These are phyloP conservation scores for Oreochromis tanganicae DNA, from an alignment of 2,113 vertebrate species.

Conservation along the genomic window DNA sequence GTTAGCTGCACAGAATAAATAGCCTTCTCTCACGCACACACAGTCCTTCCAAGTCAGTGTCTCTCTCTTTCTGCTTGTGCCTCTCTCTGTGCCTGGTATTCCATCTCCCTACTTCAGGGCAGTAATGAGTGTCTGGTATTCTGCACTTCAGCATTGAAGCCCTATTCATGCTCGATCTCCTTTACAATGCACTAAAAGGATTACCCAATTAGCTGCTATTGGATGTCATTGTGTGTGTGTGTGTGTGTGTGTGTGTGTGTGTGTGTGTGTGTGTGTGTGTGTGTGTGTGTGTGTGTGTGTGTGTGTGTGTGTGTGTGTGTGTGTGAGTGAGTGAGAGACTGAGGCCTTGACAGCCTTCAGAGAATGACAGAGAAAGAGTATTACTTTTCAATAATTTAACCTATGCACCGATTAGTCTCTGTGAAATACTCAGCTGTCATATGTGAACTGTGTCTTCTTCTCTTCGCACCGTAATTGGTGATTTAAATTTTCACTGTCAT, in stretches of 20 bases:
- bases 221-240: constrained; percentile 30
- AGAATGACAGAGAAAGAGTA: constrained; percentile 20
- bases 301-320: no score
- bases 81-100: constrained; percentile 46
- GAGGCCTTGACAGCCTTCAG: background rate
- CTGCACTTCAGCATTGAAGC: constrained; percentile 52
- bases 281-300: no score
- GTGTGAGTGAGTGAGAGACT: background rate
- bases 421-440: background rate
- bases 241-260: background rate
- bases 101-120: constrained; percentile 45
- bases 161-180: constrained; percentile 65
- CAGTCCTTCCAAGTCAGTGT: background rate
- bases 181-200: constrained; percentile 71
- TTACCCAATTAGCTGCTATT: constrained; percentile 70
- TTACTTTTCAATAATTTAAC: constrained; percentile 41
- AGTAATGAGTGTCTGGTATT: constrained; percentile 66
- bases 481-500: constrained; percentile 23
- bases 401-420: background rate
- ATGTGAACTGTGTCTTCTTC: background rate
- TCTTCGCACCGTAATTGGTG: background rate
- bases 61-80: background rate
- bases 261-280: background rate
- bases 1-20: constrained; percentile 32
- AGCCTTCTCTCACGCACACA: background rate